Percentiles rank a stretch among this genome's conserved stretches.
Evolutionary conservation across 2,888 invertebrate species (phyloP).

Genomic region (Leuctra nigra): DNA sequence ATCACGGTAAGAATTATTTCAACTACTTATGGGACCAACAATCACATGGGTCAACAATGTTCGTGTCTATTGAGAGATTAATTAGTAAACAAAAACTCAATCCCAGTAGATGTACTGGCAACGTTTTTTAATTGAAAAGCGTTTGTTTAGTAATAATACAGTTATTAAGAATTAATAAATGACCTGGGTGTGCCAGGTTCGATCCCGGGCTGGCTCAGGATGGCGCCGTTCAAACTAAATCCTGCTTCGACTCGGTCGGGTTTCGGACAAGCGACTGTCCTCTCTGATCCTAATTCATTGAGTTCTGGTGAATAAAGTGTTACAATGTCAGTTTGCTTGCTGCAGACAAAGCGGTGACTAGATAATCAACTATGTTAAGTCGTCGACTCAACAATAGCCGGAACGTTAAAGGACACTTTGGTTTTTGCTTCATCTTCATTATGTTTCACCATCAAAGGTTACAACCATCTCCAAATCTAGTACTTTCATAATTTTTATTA

Average conservation of each 20-base stretch:
- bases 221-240: background rate
- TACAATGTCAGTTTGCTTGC: conserved; percentile 22
- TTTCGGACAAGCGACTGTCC: background rate
- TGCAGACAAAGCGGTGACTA: no score
- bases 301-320: conserved; percentile 14
- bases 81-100: conserved; percentile 26
- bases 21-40: conserved; percentile 28
- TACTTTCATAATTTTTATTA: conserved; percentile 18
- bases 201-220: background rate
- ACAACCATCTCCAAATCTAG: conserved; percentile 26
- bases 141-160: conserved; percentile 16
- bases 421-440: conserved; percentile 28
- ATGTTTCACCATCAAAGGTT: conserved; percentile 27
- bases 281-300: background rate
- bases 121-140: conserved; percentile 25
- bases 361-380: conserved; percentile 27
- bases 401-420: conserved; percentile 30
- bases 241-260: conserved; percentile 4
- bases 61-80: conserved; percentile 26
- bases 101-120: conserved; percentile 30
- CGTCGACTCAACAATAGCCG: conserved; percentile 28
- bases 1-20: conserved; percentile 28
- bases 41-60: conserved; percentile 31
- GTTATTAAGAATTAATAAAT: conserved; percentile 4
- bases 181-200: background rate